Evolutionary conservation across 2,888 invertebrate genomes (phyloP), one percentile per base, ranked within the genome.

Genomic region (Ferdinandea cuprea): DNA sequence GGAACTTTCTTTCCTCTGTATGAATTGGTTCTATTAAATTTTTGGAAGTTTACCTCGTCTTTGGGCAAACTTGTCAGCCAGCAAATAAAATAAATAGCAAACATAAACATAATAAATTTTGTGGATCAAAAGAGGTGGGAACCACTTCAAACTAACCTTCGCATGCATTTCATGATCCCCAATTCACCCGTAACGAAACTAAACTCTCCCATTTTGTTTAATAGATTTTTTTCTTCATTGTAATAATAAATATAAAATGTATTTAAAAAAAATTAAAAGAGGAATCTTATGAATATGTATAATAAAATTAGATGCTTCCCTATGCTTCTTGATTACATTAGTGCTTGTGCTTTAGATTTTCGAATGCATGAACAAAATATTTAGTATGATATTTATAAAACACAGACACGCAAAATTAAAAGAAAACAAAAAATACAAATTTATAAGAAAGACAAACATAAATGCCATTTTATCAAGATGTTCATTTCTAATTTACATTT

Each of bases 401-500:
- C 40, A 72, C 66, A 66, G 15, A 81, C 71, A 83, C 69, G 40
- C 44, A 68, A 73, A 71, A 77, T 66, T 46, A 42, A 48, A 69
- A 15, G 19, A 54, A 52, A 44, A 19, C 35, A 25, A 35, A 28
- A 73, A 63, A 69, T 25, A 71, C 59, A 46, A 46, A 21, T 21
- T 58, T 37, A 61, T n/a, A 37, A 72, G 35, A 78, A 65, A 52
- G 30, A 66, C 40, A 74, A 80, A 56, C 58, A 71, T 59, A 46
- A 73, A 83, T 73, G 73, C 65, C 84, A 84, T 84, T 78, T 50
- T 71, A 73, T 84, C 69, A 78, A 77, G 66, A 86, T 85, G 85
- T 80, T 85, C 85, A 85, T 86, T 84, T 84, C 86, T 87, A 86
- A 87, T 86, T 86, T 80, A 85, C 86, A 86, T 86, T 86, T 86